Conservation (phyloP, 2,113 vertebrate species). For the Columbina picui region DNA sequence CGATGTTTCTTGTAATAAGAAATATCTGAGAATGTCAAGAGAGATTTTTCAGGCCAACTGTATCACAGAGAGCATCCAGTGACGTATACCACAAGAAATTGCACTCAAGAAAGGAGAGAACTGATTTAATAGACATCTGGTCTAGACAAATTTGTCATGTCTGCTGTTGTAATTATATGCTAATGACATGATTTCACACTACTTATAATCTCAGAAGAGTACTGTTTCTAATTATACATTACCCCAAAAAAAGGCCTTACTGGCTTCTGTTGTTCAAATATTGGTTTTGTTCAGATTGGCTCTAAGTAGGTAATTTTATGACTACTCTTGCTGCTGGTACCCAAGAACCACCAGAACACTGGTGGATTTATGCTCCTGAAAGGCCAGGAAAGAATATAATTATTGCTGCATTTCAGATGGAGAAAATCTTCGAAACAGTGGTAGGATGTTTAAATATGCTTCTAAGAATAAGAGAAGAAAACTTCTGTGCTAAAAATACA, state of each 20-base stretch:
- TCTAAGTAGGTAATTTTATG: not conserved
- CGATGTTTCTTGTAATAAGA: not conserved
- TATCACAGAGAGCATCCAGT: not conserved
- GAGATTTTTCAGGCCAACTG: not conserved
- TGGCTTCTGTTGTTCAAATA: not conserved
- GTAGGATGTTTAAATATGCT: not conserved
- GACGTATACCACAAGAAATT: not conserved
- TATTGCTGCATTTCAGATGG: not conserved
- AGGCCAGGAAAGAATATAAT: not conserved
- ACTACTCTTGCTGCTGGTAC: not conserved
- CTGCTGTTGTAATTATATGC: not conserved
- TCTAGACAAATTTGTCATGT: not conserved
- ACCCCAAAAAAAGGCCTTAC: not conserved
- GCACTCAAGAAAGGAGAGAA: not conserved
- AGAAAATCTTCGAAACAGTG: not conserved
- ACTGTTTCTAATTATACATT: not conserved
- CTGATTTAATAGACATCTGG: not conserved
- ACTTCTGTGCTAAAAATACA: not conserved
- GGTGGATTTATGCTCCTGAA: not conserved
- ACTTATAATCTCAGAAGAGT: not conserved
- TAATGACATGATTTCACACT: slow-evolving; percentile 30
- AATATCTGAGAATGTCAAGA: not conserved
- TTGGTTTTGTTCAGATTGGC: not conserved
- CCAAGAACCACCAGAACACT: not conserved
- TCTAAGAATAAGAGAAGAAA: not conserved